Evolutionary conservation across 1,140 invertebrate genomes (phyloP).

Genomic region (Frieseomelitta varia): DNA sequence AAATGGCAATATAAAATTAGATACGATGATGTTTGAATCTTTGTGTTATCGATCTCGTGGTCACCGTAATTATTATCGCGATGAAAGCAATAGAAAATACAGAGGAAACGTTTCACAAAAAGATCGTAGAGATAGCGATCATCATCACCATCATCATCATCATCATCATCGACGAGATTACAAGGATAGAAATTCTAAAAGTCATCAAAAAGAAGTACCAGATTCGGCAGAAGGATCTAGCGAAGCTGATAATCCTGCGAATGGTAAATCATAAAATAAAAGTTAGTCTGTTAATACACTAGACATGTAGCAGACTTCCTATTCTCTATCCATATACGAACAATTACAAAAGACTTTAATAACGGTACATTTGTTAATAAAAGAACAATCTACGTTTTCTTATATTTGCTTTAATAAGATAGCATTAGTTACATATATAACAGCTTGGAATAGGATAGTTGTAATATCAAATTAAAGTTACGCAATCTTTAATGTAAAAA

Average conservation of each 20-base stretch:
- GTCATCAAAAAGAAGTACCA: slow-evolving; percentile 64
- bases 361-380: slow-evolving; percentile 49
- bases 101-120: slow-evolving; percentile 71
- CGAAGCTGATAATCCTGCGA: slow-evolving; percentile 60
- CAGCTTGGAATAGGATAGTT: slow-evolving; percentile 52
- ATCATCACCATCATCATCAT: slow-evolving; percentile 64
- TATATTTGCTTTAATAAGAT: slow-evolving; percentile 48
- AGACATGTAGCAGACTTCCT: slow-evolving; percentile 8
- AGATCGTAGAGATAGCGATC: slow-evolving; percentile 72
- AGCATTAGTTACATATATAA: slow-evolving; percentile 40
- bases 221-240: slow-evolving; percentile 67
- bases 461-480: slow-evolving; percentile 41
- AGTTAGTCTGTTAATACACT: background rate
- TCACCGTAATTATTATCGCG: slow-evolving; percentile 72
- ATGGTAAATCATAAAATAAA: slow-evolving; percentile 58
- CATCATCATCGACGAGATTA: slow-evolving; percentile 73
- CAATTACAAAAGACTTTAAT: slow-evolving; percentile 31
- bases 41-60: slow-evolving; percentile 72
- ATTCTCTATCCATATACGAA: slow-evolving; percentile 23
- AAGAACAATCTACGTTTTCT: slow-evolving; percentile 60
- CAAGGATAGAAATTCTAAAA: slow-evolving; percentile 72
- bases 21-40: slow-evolving; percentile 67
- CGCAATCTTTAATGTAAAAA: slow-evolving; percentile 56
- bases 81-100: slow-evolving; percentile 74
- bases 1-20: slow-evolving; percentile 69